phyloP scores from a whole-genome alignment of 2,113 vertebrate genomes.

The Scatophagus argus region DNA sequence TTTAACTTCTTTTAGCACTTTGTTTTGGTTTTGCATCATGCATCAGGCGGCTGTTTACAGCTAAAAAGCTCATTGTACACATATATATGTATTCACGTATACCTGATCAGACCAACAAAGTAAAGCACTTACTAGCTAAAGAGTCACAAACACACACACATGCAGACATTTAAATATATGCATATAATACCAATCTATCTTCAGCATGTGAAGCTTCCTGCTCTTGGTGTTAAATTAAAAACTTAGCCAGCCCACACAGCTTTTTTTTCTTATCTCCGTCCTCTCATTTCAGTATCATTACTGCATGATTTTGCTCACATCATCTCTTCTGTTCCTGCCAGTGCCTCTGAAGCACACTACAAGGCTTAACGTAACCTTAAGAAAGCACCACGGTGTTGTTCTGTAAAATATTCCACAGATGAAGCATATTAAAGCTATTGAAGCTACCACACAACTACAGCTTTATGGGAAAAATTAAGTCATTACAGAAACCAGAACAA shows the following conservation, averaged over 20 bases:
- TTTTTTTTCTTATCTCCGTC: not conserved
- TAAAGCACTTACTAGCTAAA: too few relatives aligned
- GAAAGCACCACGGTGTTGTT: not conserved
- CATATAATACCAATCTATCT: too few relatives aligned
- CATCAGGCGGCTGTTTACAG: too few relatives aligned
- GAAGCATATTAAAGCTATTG: not conserved
- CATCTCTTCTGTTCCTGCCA: not conserved
- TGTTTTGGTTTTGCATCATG: too few relatives aligned
- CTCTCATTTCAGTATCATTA: not conserved
- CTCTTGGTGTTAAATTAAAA: not conserved
- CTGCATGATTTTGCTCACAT: not conserved
- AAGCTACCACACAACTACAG: not conserved
- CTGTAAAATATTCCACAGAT: not conserved
- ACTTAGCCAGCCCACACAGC: not conserved
- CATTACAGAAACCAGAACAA: constrained; percentile 9
- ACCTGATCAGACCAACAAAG: too few relatives aligned
- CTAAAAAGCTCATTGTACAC: too few relatives aligned
- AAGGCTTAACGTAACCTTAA: not conserved
- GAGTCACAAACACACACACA: too few relatives aligned
- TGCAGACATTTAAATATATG: too few relatives aligned
- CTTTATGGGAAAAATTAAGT: not conserved
- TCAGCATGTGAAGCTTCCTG: too few relatives aligned
- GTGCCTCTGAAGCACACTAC: too few relatives aligned
- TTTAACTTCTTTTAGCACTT: too few relatives aligned
- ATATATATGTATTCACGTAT: too few relatives aligned